Conservation (phyloP, 2,113 vertebrate species). For the Sphaerodactylus townsendi region DNA sequence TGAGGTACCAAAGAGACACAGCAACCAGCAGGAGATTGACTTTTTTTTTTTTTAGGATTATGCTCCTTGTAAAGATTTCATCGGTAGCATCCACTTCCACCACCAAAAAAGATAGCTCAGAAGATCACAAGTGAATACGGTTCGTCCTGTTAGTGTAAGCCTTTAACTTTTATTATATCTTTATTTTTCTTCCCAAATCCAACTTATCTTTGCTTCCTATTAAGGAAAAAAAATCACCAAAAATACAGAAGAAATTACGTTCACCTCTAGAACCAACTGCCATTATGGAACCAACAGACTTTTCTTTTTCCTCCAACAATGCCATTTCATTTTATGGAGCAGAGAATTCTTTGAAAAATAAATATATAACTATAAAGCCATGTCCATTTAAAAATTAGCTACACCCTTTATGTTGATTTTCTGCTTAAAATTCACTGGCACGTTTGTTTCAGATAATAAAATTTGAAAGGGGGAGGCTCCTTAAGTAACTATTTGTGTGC, state of each 20-base stretch:
- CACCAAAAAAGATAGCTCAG: constrained; percentile 60
- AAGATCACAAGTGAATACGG: constrained; percentile 56
- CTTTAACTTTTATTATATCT: constrained; percentile 68
- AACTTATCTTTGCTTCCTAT: constrained; percentile 33
- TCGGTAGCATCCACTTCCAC: constrained; percentile 70
- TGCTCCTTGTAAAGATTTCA: constrained; percentile 76
- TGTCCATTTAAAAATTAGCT: constrained; percentile 52
- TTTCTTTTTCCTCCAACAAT: constrained; percentile 51
- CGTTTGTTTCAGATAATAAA: constrained; percentile 68
- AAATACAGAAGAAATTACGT: constrained; percentile 11
- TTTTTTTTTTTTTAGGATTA: constrained; percentile 71
- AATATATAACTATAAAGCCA: neutral
- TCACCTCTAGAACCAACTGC: neutral
- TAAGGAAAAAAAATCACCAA: constrained; percentile 31
- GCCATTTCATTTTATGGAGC: constrained; percentile 32
- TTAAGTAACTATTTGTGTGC: constrained; percentile 48
- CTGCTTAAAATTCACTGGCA: constrained; percentile 66
- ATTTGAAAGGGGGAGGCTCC: constrained; percentile 58
- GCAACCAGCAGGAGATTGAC: constrained; percentile 79
- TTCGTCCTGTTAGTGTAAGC: constrained; percentile 59
- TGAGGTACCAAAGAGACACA: constrained; percentile 81
- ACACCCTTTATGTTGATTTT: constrained; percentile 63
- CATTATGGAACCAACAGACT: constrained; percentile 56
- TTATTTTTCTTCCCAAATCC: constrained; percentile 50
- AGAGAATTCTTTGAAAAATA: constrained; percentile 46